Base-by-base conservation (phyloP, 2,888 invertebrate species). In the Drosophila kanekoi region DNA sequence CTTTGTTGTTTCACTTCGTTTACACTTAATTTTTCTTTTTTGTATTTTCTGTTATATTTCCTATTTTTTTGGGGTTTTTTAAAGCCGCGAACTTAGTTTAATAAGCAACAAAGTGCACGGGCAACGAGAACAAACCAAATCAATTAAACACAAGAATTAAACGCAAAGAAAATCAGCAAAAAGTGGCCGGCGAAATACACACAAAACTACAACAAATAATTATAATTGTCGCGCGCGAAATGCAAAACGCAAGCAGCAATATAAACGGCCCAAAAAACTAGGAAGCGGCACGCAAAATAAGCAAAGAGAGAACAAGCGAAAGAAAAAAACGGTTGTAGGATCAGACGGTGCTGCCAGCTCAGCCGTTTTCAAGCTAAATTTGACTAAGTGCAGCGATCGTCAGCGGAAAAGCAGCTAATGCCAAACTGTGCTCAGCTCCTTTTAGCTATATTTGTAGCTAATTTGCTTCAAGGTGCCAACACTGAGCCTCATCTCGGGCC, bases 141-240 rank as follows among this genome's bases (percentile, higher is more conserved):
- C 5, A 49, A 53, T 49, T 48, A 43, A 20, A 10, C 20, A 11
- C 8, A 18, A 52, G 8, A 49, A 53, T 49, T 48, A 43, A 20
- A 10, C 20, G 14, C 8, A 18, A 52, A 41, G 40, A 10, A 1
- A 8, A 23, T 1, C 38, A 1, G 11, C 38, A 45, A 18, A 47
- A 57, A 52, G 45, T 72, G 56, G 4, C 40, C 52, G 33, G 33
- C 23, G 37, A 53, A 49, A 33, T 44, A 3, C 14, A 38, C 43
- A 23, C 51, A 23, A 23, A 23, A n/a, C n/a, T 28, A 8, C 28
- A 28, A 8, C 10, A 28, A 38, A 11, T 60, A 45, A 53, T 62
- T 48, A 14, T 33, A 6, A 58, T 43, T 41, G 20, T 51, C 59
- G 71, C 54, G 71, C 63, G 80, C 68, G 71, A 53, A 53, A 51